phyloP scores from a whole-genome alignment of 1,140 invertebrate genomes.

The Conus betulinus region DNA sequence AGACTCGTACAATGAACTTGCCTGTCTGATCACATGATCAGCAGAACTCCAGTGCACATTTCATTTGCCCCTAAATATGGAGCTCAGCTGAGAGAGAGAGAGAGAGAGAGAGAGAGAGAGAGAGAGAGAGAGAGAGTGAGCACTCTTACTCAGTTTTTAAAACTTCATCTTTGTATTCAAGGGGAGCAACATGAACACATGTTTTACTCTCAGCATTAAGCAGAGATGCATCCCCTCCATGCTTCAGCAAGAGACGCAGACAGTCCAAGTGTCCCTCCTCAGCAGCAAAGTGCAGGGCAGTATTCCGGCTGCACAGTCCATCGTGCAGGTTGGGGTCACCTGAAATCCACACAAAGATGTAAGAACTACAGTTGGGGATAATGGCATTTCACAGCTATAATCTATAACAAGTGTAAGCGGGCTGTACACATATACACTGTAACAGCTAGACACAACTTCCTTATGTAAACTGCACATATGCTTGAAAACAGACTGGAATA shows the following conservation, averaged over 20 bases:
- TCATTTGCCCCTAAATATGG: background rate
- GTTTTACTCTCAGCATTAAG: conserved; percentile 55
- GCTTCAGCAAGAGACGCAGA: conserved; percentile 57
- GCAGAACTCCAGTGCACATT: background rate
- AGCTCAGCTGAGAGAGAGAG: background rate
- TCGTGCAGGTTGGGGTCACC: conserved; percentile 66
- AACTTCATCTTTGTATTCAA: conserved; percentile 51
- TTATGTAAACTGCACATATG: no score
- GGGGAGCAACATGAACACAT: conserved; percentile 57
- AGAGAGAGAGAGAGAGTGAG: background rate
- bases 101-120: conserved; percentile 8
- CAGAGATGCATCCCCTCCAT: conserved; percentile 57
- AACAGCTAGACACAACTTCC: no score
- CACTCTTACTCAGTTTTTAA: conserved; percentile 56
- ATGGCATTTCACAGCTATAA: no score
- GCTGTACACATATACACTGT: no score
- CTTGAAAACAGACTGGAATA: no score
- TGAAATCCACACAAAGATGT: conserved; percentile 36
- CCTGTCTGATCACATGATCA: no score
- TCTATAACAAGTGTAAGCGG: no score
- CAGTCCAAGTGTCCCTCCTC: conserved; percentile 61
- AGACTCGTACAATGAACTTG: no score
- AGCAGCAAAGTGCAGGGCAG: conserved; percentile 88
- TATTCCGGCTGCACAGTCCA: conserved; percentile 80
- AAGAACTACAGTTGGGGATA: no score